A percentile compares a stretch with the other conserved stretches of the same genome.
Evolutionary conservation across 2,888 invertebrate genomes (phyloP).

Genomic region (Eupsilia transversa): DNA sequence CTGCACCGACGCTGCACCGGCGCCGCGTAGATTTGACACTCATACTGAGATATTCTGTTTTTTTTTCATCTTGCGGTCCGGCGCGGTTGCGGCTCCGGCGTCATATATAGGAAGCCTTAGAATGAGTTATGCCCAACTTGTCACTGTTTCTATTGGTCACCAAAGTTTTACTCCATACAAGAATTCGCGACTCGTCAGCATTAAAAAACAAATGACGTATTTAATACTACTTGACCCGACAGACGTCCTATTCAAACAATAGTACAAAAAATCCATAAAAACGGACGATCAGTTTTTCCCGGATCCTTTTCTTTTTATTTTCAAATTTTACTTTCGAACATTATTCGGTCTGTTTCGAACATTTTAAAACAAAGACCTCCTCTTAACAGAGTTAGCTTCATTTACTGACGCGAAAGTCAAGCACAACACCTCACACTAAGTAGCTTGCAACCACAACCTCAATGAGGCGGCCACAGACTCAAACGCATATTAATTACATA

Average conservation of each 20-base stretch:
- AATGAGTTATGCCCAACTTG: neutral
- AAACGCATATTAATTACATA: slow-evolving; percentile 63
- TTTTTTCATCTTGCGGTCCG: too few species aligned
- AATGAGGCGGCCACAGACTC: slow-evolving; percentile 47
- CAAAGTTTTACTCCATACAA: neutral
- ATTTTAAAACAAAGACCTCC: neutral
- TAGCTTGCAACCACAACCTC: slow-evolving; percentile 45
- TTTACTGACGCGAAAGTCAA: neutral
- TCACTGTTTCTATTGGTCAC: neutral
- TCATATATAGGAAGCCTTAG: too few species aligned
- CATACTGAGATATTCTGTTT: too few species aligned
- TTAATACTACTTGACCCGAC: neutral
- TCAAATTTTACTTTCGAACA: neutral
- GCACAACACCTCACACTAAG: neutral
- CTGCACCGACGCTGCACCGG: too few species aligned
- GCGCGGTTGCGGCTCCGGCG: too few species aligned
- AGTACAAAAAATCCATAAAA: neutral
- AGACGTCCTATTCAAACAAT: too few species aligned
- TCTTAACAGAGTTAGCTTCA: neutral
- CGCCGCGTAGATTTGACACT: too few species aligned
- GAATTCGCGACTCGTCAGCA: neutral
- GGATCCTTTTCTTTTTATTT: too few species aligned
- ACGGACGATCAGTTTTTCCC: neutral
- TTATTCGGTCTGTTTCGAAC: neutral
- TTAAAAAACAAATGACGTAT: neutral